Evolutionary conservation across 64 coral and sea anemone species (phyloP).

Genomic region (Trachythela sp.): DNA sequence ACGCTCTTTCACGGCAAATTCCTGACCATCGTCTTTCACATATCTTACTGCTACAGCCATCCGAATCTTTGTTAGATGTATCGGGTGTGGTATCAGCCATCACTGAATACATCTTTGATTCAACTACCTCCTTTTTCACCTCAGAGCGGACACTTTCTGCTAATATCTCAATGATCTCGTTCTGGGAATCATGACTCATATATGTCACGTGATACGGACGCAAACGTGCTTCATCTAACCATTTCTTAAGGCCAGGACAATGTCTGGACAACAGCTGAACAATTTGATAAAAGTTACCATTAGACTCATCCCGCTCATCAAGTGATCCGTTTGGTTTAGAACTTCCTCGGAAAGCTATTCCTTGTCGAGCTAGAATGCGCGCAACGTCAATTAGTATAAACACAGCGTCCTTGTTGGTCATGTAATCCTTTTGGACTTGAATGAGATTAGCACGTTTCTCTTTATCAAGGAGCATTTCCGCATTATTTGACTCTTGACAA

Average conservation of each 20-base stretch:
- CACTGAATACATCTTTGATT: neutral
- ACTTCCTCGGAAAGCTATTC: constrained; percentile 9
- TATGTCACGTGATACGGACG: constrained; percentile 21
- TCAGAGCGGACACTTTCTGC: neutral
- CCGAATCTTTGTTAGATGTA: neutral
- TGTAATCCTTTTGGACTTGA: too few species aligned
- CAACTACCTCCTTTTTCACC: neutral
- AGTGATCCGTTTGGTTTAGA: neutral
- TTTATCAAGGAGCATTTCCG: neutral
- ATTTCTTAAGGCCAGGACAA: neutral
- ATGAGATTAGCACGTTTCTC: neutral
- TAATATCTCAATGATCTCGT: neutral
- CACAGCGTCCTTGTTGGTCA: neutral
- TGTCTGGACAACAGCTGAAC: constrained; percentile 38
- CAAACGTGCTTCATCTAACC: neutral
- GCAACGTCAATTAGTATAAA: neutral
- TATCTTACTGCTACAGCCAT: constrained; percentile 37
- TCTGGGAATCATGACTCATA: neutral
- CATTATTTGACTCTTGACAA: neutral
- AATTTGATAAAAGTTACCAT: constrained; percentile 27
- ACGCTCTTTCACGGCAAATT: neutral
- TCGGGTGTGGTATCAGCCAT: neutral
- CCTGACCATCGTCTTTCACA: neutral
- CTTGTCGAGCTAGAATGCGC: constrained; percentile 16
- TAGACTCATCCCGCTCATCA: neutral